phyloP scores from a whole-genome alignment of 1,140 invertebrate species.

The Daktulosphaira vitifoliae region DNA sequence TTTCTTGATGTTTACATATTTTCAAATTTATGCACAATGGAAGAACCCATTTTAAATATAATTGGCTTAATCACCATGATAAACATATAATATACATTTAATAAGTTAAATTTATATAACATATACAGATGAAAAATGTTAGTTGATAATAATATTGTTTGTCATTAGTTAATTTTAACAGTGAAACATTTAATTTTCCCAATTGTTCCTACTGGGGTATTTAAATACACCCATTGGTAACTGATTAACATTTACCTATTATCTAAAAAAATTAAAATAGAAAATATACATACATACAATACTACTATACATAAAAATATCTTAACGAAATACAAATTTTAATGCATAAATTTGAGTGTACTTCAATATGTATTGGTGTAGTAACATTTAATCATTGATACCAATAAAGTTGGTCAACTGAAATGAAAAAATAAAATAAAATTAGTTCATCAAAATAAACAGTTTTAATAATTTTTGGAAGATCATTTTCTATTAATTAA shows the following conservation, averaged over 20 bases:
- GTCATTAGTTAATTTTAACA: constrained; percentile 9
- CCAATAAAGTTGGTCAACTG: constrained; percentile 3
- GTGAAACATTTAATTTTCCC: constrained; percentile 23
- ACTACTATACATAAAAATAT: constrained; percentile 18
- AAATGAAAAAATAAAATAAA: constrained; percentile 1
- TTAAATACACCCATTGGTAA: constrained; percentile 28
- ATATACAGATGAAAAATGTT: constrained; percentile 11
- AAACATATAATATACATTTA: neutral
- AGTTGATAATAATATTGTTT: constrained; percentile 15
- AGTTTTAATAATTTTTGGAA: too few species aligned
- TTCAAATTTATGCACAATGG: constrained; percentile 15
- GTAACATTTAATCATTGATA: neutral
- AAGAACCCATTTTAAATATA: constrained; percentile 28
- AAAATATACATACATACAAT: constrained; percentile 32
- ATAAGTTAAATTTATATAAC: constrained; percentile 1
- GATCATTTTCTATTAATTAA: too few species aligned
- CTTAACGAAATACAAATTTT: constrained; percentile 11
- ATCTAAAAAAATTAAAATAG: constrained; percentile 6
- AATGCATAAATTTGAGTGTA: neutral
- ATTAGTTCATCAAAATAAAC: neutral
- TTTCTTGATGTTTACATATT: constrained; percentile 19
- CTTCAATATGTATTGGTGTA: neutral
- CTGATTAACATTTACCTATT: constrained; percentile 28
- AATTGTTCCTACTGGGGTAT: constrained; percentile 30
- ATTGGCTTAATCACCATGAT: constrained; percentile 6